Conservation (phyloP, 1,140 invertebrate genomes). For the Trichonephila inaurata region DNA sequence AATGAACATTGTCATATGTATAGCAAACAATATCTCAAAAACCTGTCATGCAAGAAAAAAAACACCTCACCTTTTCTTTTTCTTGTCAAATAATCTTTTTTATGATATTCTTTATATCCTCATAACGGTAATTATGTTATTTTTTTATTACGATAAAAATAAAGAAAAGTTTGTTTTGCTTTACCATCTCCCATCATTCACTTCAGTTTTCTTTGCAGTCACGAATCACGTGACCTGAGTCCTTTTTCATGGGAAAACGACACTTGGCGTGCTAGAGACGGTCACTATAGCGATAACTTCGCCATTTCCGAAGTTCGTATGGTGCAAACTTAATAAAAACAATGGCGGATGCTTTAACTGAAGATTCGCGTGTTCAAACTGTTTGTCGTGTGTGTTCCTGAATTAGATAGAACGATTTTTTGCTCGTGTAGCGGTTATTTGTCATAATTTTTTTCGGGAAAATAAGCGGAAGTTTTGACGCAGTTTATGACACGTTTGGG, state of each 20-base stretch:
- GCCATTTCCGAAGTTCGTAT: neutral
- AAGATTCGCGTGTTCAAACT: neutral
- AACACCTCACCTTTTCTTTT: neutral
- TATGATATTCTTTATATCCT: neutral
- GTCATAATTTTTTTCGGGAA: neutral
- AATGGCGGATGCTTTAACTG: neutral
- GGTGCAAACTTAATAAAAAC: neutral
- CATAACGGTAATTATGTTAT: constrained; percentile 13
- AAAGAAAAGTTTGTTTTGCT: neutral
- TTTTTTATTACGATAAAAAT: neutral
- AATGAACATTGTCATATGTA: neutral
- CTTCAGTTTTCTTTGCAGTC: neutral
- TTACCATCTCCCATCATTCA: neutral
- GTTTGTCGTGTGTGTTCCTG: neutral
- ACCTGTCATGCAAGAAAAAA: neutral
- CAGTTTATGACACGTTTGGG: neutral
- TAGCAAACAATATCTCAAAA: neutral
- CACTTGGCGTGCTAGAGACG: neutral
- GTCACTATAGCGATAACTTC: neutral
- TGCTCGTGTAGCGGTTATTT: neutral
- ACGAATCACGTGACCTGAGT: neutral
- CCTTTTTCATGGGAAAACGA: neutral
- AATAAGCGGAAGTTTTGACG: neutral
- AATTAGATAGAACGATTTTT: neutral
- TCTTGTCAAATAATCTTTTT: neutral